Percentiles rank a stretch among this genome's conserved stretches.
Conservation (phyloP, 2,888 invertebrate species). For the Sinhomidia bicolor region DNA sequence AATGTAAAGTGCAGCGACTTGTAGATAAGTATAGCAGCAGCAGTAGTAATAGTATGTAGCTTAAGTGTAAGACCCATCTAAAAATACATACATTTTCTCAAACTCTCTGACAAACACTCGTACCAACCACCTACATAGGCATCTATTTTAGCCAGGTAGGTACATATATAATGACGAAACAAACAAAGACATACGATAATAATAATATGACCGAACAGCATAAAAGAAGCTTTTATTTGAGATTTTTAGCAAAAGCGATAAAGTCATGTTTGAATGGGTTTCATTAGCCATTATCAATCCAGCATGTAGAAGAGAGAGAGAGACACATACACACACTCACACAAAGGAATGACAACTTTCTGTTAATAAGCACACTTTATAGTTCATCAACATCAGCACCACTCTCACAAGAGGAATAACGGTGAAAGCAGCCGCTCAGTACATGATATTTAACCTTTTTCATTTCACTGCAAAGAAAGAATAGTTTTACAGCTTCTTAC, state of each 20-base stretch:
- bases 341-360: background rate
- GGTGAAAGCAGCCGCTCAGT: background rate
- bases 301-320: background rate
- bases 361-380: background rate
- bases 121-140: background rate
- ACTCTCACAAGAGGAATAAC: background rate
- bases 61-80: background rate
- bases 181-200: background rate
- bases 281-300: constrained; percentile 15
- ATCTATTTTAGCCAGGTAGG: too few relatives aligned
- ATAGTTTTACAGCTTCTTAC: background rate
- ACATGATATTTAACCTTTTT: background rate
- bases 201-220: background rate
- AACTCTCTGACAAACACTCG: background rate
- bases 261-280: constrained; percentile 25
- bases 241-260: constrained; percentile 22
- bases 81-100: background rate
- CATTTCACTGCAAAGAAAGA: background rate
- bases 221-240: constrained; percentile 12
- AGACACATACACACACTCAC: too few relatives aligned
- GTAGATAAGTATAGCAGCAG: background rate
- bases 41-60: background rate
- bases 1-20: constrained; percentile 31
- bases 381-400: background rate
- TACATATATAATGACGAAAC: background rate